Base-by-base conservation (phyloP, 2,888 invertebrate genomes). In the Sarcophaga variegata region DNA sequence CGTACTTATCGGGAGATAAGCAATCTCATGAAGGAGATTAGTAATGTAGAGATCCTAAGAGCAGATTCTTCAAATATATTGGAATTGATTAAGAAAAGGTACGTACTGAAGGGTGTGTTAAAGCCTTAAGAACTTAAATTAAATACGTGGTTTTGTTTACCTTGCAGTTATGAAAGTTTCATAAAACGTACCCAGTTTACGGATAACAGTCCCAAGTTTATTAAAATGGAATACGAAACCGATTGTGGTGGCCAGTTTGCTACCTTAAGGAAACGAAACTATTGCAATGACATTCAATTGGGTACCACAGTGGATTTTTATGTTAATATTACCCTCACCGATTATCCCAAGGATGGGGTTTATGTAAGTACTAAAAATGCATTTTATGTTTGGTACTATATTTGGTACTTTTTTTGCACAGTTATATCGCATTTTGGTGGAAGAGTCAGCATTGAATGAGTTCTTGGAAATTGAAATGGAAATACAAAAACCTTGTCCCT, bases 31-130 rank as follows among this genome's bases (percentile, higher is more conserved):
- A 95, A 94, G 82, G 95, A 95, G 89, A 95, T 96, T 87, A 96
- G 97, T 0, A 96, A 96, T 89, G 96, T 97, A 1, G 98, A 97
- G 5, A 95, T 95, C 85, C 93, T 98, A 47, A 96, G 96, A 88
- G 95, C 95, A 62, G 96, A 98, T 94, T 98, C 98, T 54, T 96
- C 96, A 0, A 98, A 98, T 92, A 97, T 99, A 82, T 94, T 98
- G 77, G 95, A 97, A 87, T 94, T 98, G 75, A 96, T 99, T 69
- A 95, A 96, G 90, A 95, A 95, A 88, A 97, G 97, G 93, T 93
- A 70, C 63, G 67, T 54, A 4, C 8, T 4, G 17, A 54, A 5
- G 5, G 17, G 6, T 12, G 27, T 2, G 2, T 54, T 20, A 10
- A 37, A 37, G 2, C 0, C 0, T 8, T 6, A 27, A 59, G 45